Conservation (phyloP, 2,797 vertebrate genomes). For the Tamandua tetradactyla region DNA sequence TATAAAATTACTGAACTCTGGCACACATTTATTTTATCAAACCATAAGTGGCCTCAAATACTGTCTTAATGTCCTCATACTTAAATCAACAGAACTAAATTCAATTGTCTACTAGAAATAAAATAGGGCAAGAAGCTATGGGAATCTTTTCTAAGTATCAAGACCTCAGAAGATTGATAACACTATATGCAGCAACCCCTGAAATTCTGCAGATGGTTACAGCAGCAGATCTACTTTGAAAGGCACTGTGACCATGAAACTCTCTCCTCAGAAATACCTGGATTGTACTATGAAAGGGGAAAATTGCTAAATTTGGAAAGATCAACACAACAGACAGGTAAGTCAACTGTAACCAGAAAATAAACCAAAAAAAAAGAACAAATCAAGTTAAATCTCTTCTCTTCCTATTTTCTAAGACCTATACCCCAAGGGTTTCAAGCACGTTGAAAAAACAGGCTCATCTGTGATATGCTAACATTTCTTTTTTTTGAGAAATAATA, state of each 20-base stretch:
- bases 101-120: slow-evolving; percentile 12
- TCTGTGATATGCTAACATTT: neutral
- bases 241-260: neutral
- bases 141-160: neutral
- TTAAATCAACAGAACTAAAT: neutral
- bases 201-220: neutral
- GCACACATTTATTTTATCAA: neutral
- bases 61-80: neutral
- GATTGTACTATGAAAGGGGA: neutral
- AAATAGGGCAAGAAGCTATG: neutral
- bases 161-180: slow-evolving; percentile 14
- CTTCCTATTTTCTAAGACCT: slow-evolving; percentile 18
- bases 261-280: neutral
- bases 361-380: neutral
- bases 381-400: neutral
- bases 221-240: neutral
- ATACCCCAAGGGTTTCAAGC: neutral
- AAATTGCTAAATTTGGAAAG: neutral
- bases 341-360: neutral
- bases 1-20: neutral
- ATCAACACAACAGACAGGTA: neutral
- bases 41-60: neutral
- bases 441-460: neutral
- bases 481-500: slow-evolving; percentile 54
- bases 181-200: neutral